A percentile compares a stretch with the other conserved stretches of the same genome.
Evolutionary conservation across 2,888 invertebrate species (phyloP).

Genomic region (Drosophila longiperda): DNA sequence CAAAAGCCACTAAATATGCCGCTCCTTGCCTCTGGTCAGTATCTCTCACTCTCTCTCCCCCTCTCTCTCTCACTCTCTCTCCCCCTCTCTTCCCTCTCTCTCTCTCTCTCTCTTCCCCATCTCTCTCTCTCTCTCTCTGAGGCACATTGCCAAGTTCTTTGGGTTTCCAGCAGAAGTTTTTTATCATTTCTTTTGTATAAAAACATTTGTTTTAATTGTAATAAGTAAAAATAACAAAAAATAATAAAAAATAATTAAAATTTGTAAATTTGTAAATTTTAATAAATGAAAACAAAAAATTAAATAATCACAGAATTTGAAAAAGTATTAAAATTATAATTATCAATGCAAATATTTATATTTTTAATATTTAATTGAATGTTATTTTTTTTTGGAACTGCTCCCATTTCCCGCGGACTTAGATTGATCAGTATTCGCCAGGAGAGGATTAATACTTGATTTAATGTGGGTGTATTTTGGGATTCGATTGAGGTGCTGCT

Average conservation of each 20-base stretch:
- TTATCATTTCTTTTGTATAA: background rate
- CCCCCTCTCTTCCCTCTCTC: background rate
- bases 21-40: no score
- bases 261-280: background rate
- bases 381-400: background rate
- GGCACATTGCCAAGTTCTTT: background rate
- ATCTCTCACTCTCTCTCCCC: background rate
- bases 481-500: slow-evolving; percentile 15
- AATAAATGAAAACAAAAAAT: background rate
- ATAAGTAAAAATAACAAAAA: background rate
- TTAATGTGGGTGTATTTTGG: background rate
- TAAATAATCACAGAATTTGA: background rate
- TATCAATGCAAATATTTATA: background rate
- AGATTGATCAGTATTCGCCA: background rate
- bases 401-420: background rate
- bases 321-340: background rate
- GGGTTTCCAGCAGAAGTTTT: background rate
- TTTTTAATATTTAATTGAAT: no score
- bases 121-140: background rate
- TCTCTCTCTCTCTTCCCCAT: no score
- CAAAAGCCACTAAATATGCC: no score
- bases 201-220: background rate
- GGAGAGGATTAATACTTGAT: background rate
- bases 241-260: background rate
- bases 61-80: no score